Evolutionary conservation across 2,888 invertebrate species (phyloP).

Genomic region (Bellardia pandia): DNA sequence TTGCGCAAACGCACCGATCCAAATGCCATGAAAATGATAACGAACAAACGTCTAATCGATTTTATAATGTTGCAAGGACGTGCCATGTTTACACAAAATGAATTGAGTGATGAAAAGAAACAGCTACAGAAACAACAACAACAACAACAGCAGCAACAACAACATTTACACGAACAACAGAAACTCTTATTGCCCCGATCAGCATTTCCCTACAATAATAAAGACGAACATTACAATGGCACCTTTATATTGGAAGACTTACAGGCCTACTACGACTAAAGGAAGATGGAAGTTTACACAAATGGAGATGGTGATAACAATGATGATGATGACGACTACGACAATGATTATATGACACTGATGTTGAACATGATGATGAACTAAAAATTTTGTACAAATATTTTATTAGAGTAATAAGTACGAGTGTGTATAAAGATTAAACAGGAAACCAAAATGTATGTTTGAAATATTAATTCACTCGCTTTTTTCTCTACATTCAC

Average conservation of each 20-base stretch:
- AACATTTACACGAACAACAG: constrained; percentile 32
- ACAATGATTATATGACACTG: constrained; percentile 25
- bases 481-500: constrained; percentile 22
- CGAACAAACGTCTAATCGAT: constrained; percentile 81
- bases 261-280: constrained; percentile 77
- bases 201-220: constrained; percentile 33
- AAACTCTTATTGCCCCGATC: constrained; percentile 49
- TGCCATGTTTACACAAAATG: constrained; percentile 80
- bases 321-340: constrained; percentile 10
- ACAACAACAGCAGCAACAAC: constrained; percentile 26
- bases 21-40: constrained; percentile 78
- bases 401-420: constrained; percentile 41
- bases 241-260: constrained; percentile 76
- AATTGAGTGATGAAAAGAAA: constrained; percentile 72
- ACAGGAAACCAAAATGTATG: constrained; percentile 60
- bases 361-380: constrained; percentile 21
- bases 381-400: constrained; percentile 68
- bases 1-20: constrained; percentile 85
- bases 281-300: neutral
- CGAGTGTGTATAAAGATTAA: constrained; percentile 6
- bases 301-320: neutral
- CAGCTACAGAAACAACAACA: constrained; percentile 59
- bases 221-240: constrained; percentile 52
- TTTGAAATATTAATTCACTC: constrained; percentile 78
- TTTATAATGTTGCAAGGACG: constrained; percentile 81